Conservation (phyloP, 2,888 invertebrate genomes). For the Drosophila bunnanda region DNA sequence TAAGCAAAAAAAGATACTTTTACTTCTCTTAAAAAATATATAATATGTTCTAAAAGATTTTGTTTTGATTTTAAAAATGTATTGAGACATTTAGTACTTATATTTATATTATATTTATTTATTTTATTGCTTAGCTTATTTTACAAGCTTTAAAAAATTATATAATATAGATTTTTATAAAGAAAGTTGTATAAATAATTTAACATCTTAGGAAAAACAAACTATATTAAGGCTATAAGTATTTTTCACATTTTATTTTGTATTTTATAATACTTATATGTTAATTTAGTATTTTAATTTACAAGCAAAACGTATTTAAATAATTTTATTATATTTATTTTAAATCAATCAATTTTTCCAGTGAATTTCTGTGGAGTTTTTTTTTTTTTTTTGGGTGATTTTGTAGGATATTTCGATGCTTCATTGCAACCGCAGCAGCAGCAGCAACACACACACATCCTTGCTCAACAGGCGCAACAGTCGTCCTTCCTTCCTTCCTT, state of each 20-base stretch:
- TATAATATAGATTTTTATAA: too few species aligned
- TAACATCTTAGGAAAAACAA: not conserved
- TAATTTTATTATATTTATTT: not conserved
- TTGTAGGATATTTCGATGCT: conserved; percentile 70
- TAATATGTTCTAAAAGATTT: not conserved
- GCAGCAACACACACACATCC: conserved; percentile 37
- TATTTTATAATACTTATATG: not conserved
- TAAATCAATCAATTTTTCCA: not conserved
- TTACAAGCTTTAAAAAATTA: too few species aligned
- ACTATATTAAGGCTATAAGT: not conserved
- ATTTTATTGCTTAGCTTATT: too few species aligned
- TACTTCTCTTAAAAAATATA: not conserved
- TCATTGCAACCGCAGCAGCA: conserved; percentile 73
- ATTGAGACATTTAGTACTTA: too few species aligned
- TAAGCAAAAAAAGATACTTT: not conserved
- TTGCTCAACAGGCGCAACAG: conserved; percentile 61
- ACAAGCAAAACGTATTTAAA: too few species aligned
- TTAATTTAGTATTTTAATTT: too few species aligned
- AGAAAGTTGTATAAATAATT: too few species aligned
- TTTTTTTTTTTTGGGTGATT: conserved; percentile 2
- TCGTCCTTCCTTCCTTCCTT: conserved; percentile 25
- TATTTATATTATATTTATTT: too few species aligned
- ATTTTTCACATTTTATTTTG: not conserved
- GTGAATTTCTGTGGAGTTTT: not conserved
- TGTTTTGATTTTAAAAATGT: too few species aligned